Evolutionary conservation across 2,888 invertebrate genomes (phyloP), one percentile per base, ranked within the genome.

Genomic region (Mesorhabditis spiculigera): DNA sequence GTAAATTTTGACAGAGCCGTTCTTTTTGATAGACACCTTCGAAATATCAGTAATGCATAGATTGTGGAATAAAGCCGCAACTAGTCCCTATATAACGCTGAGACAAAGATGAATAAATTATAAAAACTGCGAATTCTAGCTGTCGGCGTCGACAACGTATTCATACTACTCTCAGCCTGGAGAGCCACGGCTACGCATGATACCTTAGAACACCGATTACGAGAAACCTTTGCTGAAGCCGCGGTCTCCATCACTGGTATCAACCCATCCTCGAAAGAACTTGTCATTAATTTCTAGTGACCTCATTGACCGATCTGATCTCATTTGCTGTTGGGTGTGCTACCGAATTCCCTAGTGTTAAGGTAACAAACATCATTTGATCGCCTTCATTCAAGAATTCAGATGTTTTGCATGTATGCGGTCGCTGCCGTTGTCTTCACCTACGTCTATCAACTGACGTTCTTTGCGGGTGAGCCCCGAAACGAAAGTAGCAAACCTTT

Each of bases 111-210:
- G 28, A 28, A 28, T 28, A 28, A 28, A 28, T 63, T 10, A 28
- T 42, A 65, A 43, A 13, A 28, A 43, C 28, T 58, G n/a, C 43
- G 4, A 65, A 45, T 71, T 88, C 43, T 87, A 95, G 95, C 94
- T 85, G 94, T 95, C 83, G 95, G 95, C 73, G 94, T 95, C 75
- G 95, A 95, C 86, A 95, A 95, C 86, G 94, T 94, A 0, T 95
- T 95, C 86, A 95, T 95, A 16, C 93, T 95, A 92, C 87, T 95
- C 83, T 94, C 94, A 2, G 94, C 94, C 0, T 95, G 95, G 95
- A 89, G 95, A 72, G 90, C 94, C 68, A 94, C 94, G 0, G 91
- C 92, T 10, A 72, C 82, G 0, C 73, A 73, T n/a, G 75, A 72
- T 16, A 69, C 71, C 1, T 93, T 95, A 0, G 92, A 93, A 0